Evolutionary conservation across 2,113 vertebrate genomes (phyloP).

Genomic region (Amia ocellicauda): DNA sequence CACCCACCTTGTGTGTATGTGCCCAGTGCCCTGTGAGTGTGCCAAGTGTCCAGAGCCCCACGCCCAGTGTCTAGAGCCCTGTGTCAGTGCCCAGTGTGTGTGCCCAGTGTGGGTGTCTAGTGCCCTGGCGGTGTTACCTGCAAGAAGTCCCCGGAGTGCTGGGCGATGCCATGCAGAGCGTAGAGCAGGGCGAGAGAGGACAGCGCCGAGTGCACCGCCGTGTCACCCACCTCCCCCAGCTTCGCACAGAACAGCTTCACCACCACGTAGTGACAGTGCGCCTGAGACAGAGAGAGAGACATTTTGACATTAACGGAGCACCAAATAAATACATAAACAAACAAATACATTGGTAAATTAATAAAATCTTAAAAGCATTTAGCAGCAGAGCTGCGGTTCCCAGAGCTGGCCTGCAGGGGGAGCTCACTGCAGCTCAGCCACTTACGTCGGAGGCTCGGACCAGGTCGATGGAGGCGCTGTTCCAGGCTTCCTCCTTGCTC

Average conservation of each 20-base stretch:
- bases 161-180: conserved; percentile 77
- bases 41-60: no score
- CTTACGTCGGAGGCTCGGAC: conserved; percentile 88
- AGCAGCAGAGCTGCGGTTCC: not conserved
- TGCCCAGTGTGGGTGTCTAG: no score
- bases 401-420: not conserved
- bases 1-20: no score
- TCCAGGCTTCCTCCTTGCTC: conserved; percentile 91
- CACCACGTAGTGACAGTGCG: conserved; percentile 91
- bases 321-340: no score
- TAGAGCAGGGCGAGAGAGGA: conserved; percentile 81
- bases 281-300: conserved; percentile 55
- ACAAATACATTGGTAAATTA: not conserved
- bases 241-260: conserved; percentile 86
- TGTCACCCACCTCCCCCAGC: conserved; percentile 70
- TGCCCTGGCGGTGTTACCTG: conserved; percentile 69
- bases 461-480: conserved; percentile 86
- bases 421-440: not conserved
- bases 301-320: no score
- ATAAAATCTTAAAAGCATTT: no score
- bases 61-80: no score
- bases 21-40: no score
- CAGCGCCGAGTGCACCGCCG: conserved; percentile 68
- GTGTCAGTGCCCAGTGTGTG: no score
- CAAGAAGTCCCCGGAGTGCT: conserved; percentile 84